Base-by-base conservation (phyloP, 2,113 vertebrate species). In the Aramus guarauna region DNA sequence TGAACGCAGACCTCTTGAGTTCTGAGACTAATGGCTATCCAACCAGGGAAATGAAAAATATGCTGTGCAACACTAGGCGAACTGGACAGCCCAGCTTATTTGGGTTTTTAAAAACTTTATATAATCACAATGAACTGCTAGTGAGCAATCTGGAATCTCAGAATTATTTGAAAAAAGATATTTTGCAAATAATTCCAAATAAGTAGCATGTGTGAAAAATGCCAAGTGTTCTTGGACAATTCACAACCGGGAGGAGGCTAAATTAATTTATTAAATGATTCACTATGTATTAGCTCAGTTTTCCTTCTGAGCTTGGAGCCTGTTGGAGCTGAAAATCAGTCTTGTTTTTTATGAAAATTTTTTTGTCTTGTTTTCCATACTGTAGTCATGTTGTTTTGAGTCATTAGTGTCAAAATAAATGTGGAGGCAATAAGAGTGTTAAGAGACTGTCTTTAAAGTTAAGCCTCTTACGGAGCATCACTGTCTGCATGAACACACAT, bases 181-280 rank as follows among this genome's bases (percentile, higher is more conserved):
- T 89, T 92, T 96, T 95, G 20, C 47, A 94, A 96, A 95, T 79
- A 91, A 71, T 36, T 85, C 60, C 53, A 34, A 87, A 64, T 30
- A 88, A 52, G 50, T 26, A 85, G 23, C 0, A 0, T 39, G 6
- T 66, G 23, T 92, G 59, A 71, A 88, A 90, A 86, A 67, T 86
- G 71, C 37, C 85, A 91, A 80, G 52, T 52, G 16, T 37, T 96
- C 53, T 63, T 94, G 90, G 82, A 81, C 64, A 93, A 43, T 74
- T 86, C 0, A 0, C 60, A 75, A 86, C 68, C 64, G 77, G 71
- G 64, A 85, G 45, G 48, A 67, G 22, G 72, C 63, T 86, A 62
- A 80, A 92, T 72, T 74, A 12, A 80, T 88, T 74, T 56, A 90
- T 36, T 69, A 48, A 76, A 87, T 84, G 64, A 89, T 84, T 96